Percentiles rank a stretch among this genome's conserved stretches.
Evolutionary conservation across 2,113 vertebrate species (phyloP).

Genomic region (Zeus faber): DNA sequence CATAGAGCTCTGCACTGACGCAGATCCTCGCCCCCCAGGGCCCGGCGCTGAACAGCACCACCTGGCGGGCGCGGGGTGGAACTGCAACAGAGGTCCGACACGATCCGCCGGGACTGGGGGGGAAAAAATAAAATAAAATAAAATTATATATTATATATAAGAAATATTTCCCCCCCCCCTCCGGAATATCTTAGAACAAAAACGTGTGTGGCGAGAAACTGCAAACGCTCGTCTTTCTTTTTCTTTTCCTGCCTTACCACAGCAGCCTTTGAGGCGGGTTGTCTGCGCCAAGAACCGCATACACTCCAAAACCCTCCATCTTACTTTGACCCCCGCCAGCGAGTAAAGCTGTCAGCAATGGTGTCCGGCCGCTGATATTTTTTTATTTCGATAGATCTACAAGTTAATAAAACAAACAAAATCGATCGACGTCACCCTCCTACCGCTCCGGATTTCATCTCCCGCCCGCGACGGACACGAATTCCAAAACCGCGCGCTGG

Average conservation of each 20-base stretch:
- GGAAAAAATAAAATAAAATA: not conserved
- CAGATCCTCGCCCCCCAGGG: conserved; percentile 62
- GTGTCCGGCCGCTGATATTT: not conserved
- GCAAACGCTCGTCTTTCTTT: not conserved
- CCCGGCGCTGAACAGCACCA: conserved; percentile 75
- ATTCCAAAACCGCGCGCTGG: conserved; percentile 40
- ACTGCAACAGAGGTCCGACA: conserved; percentile 49
- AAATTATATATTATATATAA: not conserved
- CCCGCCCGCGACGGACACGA: conserved; percentile 47
- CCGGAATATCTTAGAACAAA: not conserved
- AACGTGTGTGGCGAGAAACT: not conserved
- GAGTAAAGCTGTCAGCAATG: not conserved
- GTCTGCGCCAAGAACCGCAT: conserved; percentile 64
- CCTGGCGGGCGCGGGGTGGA: conserved; percentile 56
- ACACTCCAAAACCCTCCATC: conserved; percentile 72
- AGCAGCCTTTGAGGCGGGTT: conserved; percentile 62
- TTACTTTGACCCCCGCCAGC: not conserved
- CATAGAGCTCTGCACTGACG: conserved; percentile 66
- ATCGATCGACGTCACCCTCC: not conserved
- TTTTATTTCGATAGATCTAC: not conserved
- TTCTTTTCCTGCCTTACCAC: conserved; percentile 44
- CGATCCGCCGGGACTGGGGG: conserved; percentile 45
- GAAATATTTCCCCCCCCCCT: too few species aligned
- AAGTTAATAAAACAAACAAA: not conserved
- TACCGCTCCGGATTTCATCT: conserved; percentile 10